phyloP scores from a whole-genome alignment of 2,888 invertebrate species.

The Eupithecia subumbrata region DNA sequence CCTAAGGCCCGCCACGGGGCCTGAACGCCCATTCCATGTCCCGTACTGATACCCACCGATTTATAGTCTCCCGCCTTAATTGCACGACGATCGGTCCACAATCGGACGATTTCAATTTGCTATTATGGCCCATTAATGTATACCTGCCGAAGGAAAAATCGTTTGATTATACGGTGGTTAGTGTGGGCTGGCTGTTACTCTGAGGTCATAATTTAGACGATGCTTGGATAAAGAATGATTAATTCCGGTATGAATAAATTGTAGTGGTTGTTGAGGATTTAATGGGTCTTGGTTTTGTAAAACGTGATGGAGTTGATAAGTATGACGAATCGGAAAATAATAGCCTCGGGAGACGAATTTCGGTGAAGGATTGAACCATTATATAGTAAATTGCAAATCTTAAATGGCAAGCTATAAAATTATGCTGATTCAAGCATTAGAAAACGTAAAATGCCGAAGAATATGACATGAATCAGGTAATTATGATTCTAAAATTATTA shows the following conservation, averaged over 20 bases:
- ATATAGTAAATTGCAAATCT: not conserved
- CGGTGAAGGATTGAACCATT: constrained; percentile 9
- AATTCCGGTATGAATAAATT: constrained; percentile 28
- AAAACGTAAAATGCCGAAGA: not conserved
- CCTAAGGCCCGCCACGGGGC: constrained; percentile 55
- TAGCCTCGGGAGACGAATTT: not conserved
- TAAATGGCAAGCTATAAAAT: not conserved
- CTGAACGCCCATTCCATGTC: constrained; percentile 81
- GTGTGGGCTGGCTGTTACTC: constrained; percentile 30
- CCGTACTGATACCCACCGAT: constrained; percentile 73
- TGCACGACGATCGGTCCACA: constrained; percentile 64
- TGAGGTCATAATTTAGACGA: constrained; percentile 42
- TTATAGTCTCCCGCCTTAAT: constrained; percentile 79
- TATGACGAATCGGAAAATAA: constrained; percentile 27
- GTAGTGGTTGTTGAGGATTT: constrained; percentile 9
- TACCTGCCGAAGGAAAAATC: constrained; percentile 39
- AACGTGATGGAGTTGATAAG: constrained; percentile 17
- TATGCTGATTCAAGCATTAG: not conserved
- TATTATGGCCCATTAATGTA: constrained; percentile 63
- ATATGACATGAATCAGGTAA: not conserved
- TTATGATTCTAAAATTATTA: not conserved
- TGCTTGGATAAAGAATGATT: constrained; percentile 30
- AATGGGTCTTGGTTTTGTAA: not conserved
- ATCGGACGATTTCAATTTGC: constrained; percentile 76
- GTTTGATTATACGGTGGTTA: constrained; percentile 39